Conservation (phyloP, 2,113 vertebrate species). For the Eubucco bourcierii region DNA sequence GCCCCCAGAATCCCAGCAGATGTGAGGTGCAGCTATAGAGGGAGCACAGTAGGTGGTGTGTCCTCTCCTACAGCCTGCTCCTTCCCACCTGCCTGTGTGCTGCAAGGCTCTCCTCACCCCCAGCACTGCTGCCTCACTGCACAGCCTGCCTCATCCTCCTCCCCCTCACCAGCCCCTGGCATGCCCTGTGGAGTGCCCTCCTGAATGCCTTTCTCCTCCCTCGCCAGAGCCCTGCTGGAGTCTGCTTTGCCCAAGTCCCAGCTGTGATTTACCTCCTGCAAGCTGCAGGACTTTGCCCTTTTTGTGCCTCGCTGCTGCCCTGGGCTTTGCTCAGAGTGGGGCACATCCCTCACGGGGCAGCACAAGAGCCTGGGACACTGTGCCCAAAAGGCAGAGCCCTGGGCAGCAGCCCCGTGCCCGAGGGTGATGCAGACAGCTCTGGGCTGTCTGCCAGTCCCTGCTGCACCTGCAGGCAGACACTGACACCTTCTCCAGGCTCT, state of each 20-base stretch:
- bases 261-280: not conserved
- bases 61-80: not conserved
- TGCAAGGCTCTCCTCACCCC: not conserved
- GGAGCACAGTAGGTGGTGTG: not conserved
- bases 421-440: not conserved
- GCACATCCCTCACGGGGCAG: not conserved
- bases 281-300: not conserved
- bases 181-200: not conserved
- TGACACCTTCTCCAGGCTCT: not conserved
- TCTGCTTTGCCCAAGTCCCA: not conserved
- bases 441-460: not conserved
- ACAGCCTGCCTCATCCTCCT: not conserved
- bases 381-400: not conserved
- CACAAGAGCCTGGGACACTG: not conserved
- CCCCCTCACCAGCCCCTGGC: not conserved
- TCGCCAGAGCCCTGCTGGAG: not conserved
- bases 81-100: not conserved
- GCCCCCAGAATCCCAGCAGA: not conserved
- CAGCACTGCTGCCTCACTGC: not conserved
- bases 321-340: not conserved
- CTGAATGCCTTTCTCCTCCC: not conserved
- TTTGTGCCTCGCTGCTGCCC: not conserved
- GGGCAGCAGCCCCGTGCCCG: not conserved
- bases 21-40: fast-evolving
- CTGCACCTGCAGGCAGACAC: slow-evolving; percentile 8